Evolutionary conservation across 2,113 vertebrate genomes (phyloP), one percentile per base, ranked within the genome.

Genomic region (Rhynchopsitta pachyrhyncha): DNA sequence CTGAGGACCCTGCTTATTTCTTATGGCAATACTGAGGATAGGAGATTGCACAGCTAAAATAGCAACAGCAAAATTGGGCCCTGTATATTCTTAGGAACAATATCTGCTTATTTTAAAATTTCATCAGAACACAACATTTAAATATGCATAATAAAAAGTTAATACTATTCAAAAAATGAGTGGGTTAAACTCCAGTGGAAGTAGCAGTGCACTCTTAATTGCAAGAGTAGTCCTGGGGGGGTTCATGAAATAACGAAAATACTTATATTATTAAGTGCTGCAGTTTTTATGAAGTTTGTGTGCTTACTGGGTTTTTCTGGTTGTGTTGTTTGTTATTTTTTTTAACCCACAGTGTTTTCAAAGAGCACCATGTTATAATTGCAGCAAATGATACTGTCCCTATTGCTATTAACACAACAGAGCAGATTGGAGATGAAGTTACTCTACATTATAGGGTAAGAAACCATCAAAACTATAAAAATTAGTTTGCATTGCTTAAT

Each of bases 381-480:
- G 98, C 98, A 82, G 98, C 98, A 91, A 99, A 98, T 60, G 99
- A 99, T 47, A 97, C 98, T 2, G 85, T 98, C 10, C 95, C 98
- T 50, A 93, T 87, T 44, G 35, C 97, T 20, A 97, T 99, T 90
- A 99, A 98, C 81, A 98, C 99, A 82, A 99, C 98, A 70, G 98
- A 97, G 12, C 96, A 98, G 55, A 98, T 99, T 5, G 99, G 99
- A 57, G 98, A 99, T 94, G 98, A 99, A 97, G 94, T 99, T 96
- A 98, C 98, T 92, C 96, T 99, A 68, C 98, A 96, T 95, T 99
- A 99, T 86, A 97, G 88, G 98, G 99, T 99, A 98, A 99, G 98
- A 93, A 96, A 59, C 41, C 35, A 80, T 23, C 64, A 79, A 63
- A 69, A 80, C 80, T 85, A 1, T 35, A 23, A 59, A 59, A 23